Evolutionary conservation across 2,797 vertebrate species (phyloP).

Genomic region (Odontamblyopus rebecca): DNA sequence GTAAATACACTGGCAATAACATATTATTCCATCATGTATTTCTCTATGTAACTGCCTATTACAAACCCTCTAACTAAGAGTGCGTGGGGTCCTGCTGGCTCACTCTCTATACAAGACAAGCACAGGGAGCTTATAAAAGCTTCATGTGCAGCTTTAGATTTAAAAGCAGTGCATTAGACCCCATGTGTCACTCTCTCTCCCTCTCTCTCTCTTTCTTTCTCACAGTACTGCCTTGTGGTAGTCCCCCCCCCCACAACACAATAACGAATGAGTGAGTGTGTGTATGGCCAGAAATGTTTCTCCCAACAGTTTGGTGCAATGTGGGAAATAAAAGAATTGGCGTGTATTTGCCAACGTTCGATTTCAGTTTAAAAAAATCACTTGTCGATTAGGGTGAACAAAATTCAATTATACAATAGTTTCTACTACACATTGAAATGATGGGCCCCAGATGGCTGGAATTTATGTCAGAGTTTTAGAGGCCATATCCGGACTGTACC

Average conservation of each 20-base stretch:
- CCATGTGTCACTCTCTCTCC: conserved; percentile 35
- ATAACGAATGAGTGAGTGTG: conserved; percentile 41
- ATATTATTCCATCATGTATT: neutral
- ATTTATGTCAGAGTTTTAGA: neutral
- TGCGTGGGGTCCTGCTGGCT: conserved; percentile 38
- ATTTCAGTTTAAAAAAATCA: neutral
- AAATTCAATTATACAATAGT: neutral
- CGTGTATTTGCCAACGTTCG: neutral
- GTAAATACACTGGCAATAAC: neutral
- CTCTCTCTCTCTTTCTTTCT: conserved; percentile 24
- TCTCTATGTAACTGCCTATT: conserved; percentile 12
- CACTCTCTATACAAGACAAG: conserved; percentile 63
- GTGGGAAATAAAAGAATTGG: conserved; percentile 26
- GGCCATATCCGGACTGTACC: too few relatives aligned
- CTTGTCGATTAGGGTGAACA: conserved; percentile 1
- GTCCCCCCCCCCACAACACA: conserved; percentile 38
- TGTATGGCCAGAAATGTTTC: conserved; percentile 45
- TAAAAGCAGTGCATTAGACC: conserved; percentile 71
- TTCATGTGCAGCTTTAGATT: conserved; percentile 74
- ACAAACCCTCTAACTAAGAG: conserved; percentile 13
- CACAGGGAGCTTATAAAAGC: conserved; percentile 71
- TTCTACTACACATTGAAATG: neutral
- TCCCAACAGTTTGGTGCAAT: conserved; percentile 37
- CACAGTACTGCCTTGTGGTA: conserved; percentile 41
- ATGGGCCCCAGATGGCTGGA: neutral